Evolutionary conservation across 2,888 invertebrate species (phyloP), one percentile per base, ranked within the genome.

Genomic region (Germaria angustata): DNA sequence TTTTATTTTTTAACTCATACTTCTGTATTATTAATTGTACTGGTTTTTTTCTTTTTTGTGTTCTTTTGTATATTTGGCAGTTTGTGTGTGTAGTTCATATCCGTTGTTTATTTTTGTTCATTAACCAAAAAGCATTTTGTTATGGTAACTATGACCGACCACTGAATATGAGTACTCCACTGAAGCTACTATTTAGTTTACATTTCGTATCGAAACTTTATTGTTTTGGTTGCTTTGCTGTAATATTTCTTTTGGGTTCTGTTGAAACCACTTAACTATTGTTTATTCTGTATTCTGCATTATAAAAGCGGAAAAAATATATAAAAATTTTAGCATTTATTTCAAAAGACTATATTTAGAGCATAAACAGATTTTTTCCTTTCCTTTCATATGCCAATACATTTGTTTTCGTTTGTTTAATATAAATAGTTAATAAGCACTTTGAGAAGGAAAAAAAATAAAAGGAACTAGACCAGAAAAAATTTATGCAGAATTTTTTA

Each of bases 41-140:
- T 34, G 28, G 0, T 44, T 61, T 46, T 34, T 57, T 8, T 34
- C 36, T 49, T 22, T 22, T 6, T 44, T 28, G 44, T n/a, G n/a
- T n/a, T n/a, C n/a, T n/a, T n/a, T n/a, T n/a, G n/a, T n/a, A n/a
- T n/a, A n/a, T 63, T 63, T 15, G 61, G 22, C 15, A 17, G 6
- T 20, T 63, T n/a, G 17, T 24, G 20, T 63, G 41, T 44, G 32
- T 36, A 36, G 32, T 44, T 55, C 17, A 66, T 66, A 75, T 82
- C 78, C 77, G 34, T 66, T 61, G 9, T 15, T n/a, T 69, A 44
- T 69, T 63, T 63, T 75, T 75, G 46, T 79, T 78, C 69, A 75
- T 82, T 78, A 79, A 75, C 69, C 57, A 63, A 78, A 78, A 73
- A 75, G 69, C 69, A 55, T 78, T 69, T 75, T 75, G 20, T 61